Base-by-base conservation (phyloP, 2,797 vertebrate genomes). In the Lithobates pipiens region DNA sequence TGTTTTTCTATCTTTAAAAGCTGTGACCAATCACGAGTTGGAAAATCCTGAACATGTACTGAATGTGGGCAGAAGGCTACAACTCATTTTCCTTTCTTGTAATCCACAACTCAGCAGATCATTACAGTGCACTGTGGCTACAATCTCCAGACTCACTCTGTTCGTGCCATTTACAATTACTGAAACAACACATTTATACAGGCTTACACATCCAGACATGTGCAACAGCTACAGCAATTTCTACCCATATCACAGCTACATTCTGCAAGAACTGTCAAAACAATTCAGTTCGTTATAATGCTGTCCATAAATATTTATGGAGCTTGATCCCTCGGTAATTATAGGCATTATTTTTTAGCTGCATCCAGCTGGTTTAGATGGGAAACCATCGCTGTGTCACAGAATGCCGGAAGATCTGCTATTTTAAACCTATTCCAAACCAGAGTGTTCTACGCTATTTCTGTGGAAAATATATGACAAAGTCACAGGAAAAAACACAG, bases 291-390 rank as follows among this genome's bases (percentile, higher is more conserved):
- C 5, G 5, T 21, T 21, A 23, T 61, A 61, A 77, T 18, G 21
- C 25, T 44, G 63, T 3, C 29, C 42, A 80, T 80, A 36, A 78
- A 85, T 85, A 80, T 80, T 85, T 75, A 85, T 80, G 7, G 77
- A 21, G 57, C 42, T 75, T 46, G 13, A 80, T 75, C 42, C 39
- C 67, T 73, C 72, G 4, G 54, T 61, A 82, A 82, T 82, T 75
- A 80, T 44, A 61, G 57, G 9, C 54, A 32, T 74, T 67, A 73
- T 46, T 72, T 74, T 34, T 72, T 36, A 54, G 57, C 76, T 79
- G 13, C 83, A 67, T 57, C 23, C 11, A 79, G 70, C 77, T 68
- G 70, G 39, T 67, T 75, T 80, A 75, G 61, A 65, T 67, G 21
- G 34, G 3, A 54, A 27, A 74, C 13, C 36, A 8, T 65, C 5